Base-by-base conservation (phyloP, 2,113 vertebrate genomes). In the Oncorhynchus clarkii region DNA sequence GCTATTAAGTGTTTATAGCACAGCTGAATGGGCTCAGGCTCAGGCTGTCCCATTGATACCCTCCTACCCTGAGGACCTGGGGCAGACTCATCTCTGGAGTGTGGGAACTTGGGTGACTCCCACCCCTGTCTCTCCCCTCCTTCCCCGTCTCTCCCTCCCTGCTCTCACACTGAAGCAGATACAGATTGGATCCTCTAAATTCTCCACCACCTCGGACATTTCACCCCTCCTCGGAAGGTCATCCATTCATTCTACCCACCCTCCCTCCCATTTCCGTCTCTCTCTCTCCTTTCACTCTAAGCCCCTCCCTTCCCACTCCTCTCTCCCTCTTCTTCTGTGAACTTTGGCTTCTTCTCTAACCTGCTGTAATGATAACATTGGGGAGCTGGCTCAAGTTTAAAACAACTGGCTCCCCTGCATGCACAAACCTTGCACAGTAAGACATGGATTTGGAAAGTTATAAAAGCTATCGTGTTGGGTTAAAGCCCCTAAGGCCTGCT, bases 141-240 rank as follows among this genome's bases (percentile, higher is more conserved):
- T n/a, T 26, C 13, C 12, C 26, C 26, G 31, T 45, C n/a, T 11
- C 76, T 71, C 34, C 73, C 57, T 13, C 26, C 54, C 7, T 4
- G 18, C 49, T 57, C 70, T 24, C 51, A 29, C 70, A 59, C 49
- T 16, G 64, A 34, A 49, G 39, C 49, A 54, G 16, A 70, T 49
- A 81, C 79, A 77, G 22, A 59, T 75, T 64, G 79, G 76, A 66
- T 26, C 67, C 69, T 26, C 20, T 78, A 73, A 78, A 60, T 60
- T 71, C 62, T 68, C 22, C 22, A n/a, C 48, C 74, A 70, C 71
- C 77, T 54, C 27, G 62, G 67, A 78, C 77, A 82, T 82, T 71
- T 80, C 39, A 84, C 76, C 80, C 66, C 34, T 62, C 14, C 65
- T 60, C 11, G 29, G n/a, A 71, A 67, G 69, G 73, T 75, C 45